Evolutionary conservation across 2,113 vertebrate genomes (phyloP).

Genomic region (Pterophyllum scalare): DNA sequence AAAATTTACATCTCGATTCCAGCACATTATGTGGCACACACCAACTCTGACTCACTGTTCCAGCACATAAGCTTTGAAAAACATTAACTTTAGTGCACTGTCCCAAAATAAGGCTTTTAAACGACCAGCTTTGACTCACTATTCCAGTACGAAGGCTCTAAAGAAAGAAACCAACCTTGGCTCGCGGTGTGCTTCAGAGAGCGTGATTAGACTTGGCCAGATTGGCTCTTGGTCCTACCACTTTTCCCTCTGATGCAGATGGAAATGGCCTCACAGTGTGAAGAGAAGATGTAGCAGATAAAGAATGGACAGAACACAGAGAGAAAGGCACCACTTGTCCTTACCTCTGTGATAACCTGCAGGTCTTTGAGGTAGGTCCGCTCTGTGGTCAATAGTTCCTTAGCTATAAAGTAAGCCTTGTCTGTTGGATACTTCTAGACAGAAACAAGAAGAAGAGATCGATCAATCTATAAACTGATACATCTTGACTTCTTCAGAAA

Average conservation of each 20-base stretch:
- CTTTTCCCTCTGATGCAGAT: background rate
- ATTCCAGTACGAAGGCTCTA: background rate
- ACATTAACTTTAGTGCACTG: background rate
- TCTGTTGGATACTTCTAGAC: constrained; percentile 92
- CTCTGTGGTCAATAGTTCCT: constrained; percentile 92
- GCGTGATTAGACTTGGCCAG: background rate
- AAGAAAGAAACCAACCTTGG: constrained; percentile 16
- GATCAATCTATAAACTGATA: background rate
- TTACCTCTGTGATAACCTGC: constrained; percentile 92
- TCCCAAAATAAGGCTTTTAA: background rate
- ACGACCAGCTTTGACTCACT: constrained; percentile 12
- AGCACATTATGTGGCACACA: background rate
- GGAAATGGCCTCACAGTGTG: background rate
- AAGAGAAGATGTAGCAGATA: background rate
- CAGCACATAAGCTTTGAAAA: constrained; percentile 12
- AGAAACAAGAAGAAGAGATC: constrained; percentile 49
- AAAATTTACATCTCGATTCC: background rate
- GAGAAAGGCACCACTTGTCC: background rate
- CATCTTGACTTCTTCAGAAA: background rate
- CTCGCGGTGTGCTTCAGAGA: background rate
- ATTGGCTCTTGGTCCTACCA: background rate
- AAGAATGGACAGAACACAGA: background rate
- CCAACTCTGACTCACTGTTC: constrained; percentile 22
- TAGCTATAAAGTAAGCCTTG: constrained; percentile 95
- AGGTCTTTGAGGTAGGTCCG: constrained; percentile 95